Base-by-base conservation (phyloP, 2,888 invertebrate species). In the Carabus problematicus region DNA sequence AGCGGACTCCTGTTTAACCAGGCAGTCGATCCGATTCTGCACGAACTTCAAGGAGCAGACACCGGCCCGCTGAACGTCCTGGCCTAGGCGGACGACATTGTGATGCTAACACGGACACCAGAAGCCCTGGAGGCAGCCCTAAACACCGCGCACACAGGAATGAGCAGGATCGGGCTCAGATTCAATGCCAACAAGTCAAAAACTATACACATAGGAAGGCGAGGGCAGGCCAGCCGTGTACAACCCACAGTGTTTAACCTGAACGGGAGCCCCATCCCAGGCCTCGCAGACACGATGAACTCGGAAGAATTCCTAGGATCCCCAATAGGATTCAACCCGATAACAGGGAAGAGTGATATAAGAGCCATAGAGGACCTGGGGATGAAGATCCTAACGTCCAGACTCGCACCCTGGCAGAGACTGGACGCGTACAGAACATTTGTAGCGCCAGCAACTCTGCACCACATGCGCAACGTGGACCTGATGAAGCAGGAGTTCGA, bases 81-180 rank as follows among this genome's bases (percentile, higher is more conserved):
- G 7, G 52, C 52, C 52, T 49, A 49, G 7, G 52, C 52, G 8
- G 52, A 49, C 12, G 52, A 49, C 14, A 8, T 49, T 8, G 52
- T 12, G 8, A 9, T 49, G 8, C 12, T 49, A 11, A 8, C 8
- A n/a, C 11, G 12, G 8, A 9, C 11, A 8, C 12, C 52, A 12
- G 8, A 49, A 42, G 73, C 78, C 1, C 75, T 79, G 2, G 11
- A 49, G 12, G 14, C 8, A 8, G 7, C 8, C 8, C 52, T 49
- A 8, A 12, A 49, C 12, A 12, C 8, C 11, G 52, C 14, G 52
- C 7, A 8, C 7, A 49, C 7, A 8, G 12, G 8, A 8, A 12
- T 12, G 12, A 12, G 12, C 9, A 8, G 8, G 12, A 8, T 49
- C 8, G 8, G 7, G 11, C 8, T 42, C 52, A 18, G 61, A 14